Conservation (phyloP, 2,888 invertebrate species). For the Hipparchia sbordonii region DNA sequence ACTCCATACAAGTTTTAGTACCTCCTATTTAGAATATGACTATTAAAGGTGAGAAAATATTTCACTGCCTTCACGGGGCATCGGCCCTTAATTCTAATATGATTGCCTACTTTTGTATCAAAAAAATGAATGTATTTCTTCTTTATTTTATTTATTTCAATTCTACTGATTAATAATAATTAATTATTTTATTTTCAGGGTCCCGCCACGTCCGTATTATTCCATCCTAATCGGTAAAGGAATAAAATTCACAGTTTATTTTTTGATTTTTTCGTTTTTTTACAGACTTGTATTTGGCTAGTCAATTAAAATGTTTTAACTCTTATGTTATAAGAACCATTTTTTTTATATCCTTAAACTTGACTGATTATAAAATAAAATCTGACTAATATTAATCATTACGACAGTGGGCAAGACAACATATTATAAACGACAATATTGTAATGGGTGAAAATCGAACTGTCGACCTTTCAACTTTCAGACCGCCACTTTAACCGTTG, state of each 20-base stretch:
- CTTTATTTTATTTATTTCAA: constrained; percentile 5
- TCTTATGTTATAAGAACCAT: background rate
- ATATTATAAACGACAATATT: no score
- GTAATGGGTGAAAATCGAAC: no score
- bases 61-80: no score
- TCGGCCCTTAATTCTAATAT: background rate
- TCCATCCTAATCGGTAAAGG: constrained; percentile 53
- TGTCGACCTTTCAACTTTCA: no score
- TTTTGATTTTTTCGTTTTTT: constrained; percentile 67
- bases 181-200: constrained; percentile 55
- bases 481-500: no score
- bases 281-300: constrained; percentile 67
- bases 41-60: constrained; percentile 37
- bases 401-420: no score
- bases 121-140: constrained; percentile 23
- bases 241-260: constrained; percentile 62
- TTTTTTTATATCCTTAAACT: background rate
- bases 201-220: constrained; percentile 55
- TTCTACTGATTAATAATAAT: no score
- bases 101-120: constrained; percentile 27
- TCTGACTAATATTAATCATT: no score
- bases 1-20: constrained; percentile 31
- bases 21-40: constrained; percentile 24
- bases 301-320: constrained; percentile 30
- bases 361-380: no score